These are phyloP conservation scores for Zapus hudsonius DNA, from an alignment of 2,113 vertebrate genomes.

Conservation along the genomic window DNA sequence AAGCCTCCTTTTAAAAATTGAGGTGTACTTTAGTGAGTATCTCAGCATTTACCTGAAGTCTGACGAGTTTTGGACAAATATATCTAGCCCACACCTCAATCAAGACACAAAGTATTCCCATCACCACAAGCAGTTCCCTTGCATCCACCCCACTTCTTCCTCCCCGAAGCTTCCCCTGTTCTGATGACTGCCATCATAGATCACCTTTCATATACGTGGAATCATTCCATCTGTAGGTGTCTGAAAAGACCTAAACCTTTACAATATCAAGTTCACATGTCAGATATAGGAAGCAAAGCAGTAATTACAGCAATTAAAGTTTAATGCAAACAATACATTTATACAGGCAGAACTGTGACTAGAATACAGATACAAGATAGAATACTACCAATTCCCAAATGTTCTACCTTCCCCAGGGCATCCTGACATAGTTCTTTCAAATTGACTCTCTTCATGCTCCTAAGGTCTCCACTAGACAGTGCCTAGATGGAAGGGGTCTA, in stretches of 20 bases:
- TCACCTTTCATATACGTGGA: not conserved
- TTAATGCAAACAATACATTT: not conserved
- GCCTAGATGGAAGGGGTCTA: not conserved
- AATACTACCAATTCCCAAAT: not conserved
- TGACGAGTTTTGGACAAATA: not conserved
- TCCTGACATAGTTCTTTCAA: not conserved
- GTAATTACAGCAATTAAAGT: not conserved
- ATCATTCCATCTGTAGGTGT: not conserved
- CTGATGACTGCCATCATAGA: not conserved
- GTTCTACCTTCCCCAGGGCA: not conserved
- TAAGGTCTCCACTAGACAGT: not conserved
- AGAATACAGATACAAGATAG: constrained; percentile 24
- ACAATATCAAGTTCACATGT: not conserved
- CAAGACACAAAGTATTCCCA: not conserved
- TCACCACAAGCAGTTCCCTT: not conserved
- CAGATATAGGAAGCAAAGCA: not conserved
- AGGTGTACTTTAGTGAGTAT: not conserved
- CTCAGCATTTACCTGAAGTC: not conserved
- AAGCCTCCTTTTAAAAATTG: not conserved
- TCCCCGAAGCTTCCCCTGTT: not conserved
- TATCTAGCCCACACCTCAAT: not conserved
- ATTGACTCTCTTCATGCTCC: not conserved
- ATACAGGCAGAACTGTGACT: not conserved
- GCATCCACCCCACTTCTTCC: not conserved
- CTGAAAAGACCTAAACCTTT: not conserved